These are phyloP conservation scores for Philotrypesis tridentata DNA, from an alignment of 1,140 invertebrate genomes.

Conservation along the genomic window DNA sequence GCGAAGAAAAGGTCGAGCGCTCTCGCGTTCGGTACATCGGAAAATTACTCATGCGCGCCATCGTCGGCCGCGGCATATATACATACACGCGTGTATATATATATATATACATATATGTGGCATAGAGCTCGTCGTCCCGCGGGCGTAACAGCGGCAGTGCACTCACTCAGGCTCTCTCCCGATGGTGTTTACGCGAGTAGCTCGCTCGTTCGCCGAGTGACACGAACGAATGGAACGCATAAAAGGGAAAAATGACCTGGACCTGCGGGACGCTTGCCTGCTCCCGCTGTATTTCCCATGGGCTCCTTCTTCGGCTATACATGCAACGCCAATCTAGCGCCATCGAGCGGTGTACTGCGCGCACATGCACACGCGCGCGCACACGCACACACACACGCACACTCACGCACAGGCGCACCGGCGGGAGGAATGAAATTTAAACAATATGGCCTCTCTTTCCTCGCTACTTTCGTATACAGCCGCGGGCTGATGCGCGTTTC, in stretches of 20 bases:
- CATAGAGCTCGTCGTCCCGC: no score
- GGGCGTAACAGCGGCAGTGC: no score
- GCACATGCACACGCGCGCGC: conserved; percentile 22
- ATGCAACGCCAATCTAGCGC: conserved; percentile 53
- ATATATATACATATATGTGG: no score
- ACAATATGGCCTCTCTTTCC: conserved; percentile 52
- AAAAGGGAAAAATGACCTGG: conserved; percentile 70
- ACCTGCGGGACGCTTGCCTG: conserved; percentile 58
- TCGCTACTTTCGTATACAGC: neutral
- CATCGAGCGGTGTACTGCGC: conserved; percentile 40
- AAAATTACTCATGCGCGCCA: conserved; percentile 30
- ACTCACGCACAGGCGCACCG: neutral
- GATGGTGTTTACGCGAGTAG: conserved; percentile 18
- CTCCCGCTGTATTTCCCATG: conserved; percentile 67
- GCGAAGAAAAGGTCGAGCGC: neutral
- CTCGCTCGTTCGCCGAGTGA: conserved; percentile 56
- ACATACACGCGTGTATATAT: no score
- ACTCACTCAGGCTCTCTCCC: neutral
- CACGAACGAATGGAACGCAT: conserved; percentile 68
- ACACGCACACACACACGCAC: conserved; percentile 8
- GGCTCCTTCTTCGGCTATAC: conserved; percentile 53
- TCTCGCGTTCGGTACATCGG: neutral
- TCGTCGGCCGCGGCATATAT: neutral
- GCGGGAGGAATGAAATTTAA: conserved; percentile 64
- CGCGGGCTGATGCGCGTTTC: neutral